Evolutionary conservation across 2,113 vertebrate genomes (phyloP).

Genomic region (Ptychochromis oligacanthus): DNA sequence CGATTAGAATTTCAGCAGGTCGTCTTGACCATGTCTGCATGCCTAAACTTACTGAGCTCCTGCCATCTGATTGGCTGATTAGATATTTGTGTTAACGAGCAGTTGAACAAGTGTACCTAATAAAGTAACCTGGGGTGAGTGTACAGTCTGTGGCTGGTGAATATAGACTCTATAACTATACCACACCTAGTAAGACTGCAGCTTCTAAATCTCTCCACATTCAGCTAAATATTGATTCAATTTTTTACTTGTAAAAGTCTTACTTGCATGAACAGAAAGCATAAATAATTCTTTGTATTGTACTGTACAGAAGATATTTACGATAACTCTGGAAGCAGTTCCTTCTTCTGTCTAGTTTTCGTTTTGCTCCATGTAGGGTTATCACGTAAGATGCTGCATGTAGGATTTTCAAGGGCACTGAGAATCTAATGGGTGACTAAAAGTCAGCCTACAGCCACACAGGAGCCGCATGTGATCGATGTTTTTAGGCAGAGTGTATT

Average conservation of each 20-base stretch:
- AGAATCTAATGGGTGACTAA: slow-evolving; percentile 34
- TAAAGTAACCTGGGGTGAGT: too few species aligned
- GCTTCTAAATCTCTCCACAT: not conserved
- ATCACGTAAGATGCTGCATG: not conserved
- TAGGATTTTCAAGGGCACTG: slow-evolving; percentile 11
- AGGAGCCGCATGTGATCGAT: slow-evolving; percentile 19
- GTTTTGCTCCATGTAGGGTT: slow-evolving; percentile 10
- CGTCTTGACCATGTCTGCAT: too few species aligned
- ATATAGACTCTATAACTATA: not conserved
- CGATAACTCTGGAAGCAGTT: slow-evolving; percentile 9
- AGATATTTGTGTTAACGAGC: not conserved
- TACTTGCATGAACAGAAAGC: not conserved
- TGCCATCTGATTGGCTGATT: not conserved
- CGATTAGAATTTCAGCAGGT: not conserved
- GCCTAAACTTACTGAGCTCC: too few species aligned
- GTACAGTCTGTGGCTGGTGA: not conserved
- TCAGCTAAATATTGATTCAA: not conserved
- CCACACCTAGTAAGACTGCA: not conserved
- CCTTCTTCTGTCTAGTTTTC: slow-evolving; percentile 11
- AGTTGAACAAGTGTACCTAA: not conserved
- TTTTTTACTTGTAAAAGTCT: not conserved
- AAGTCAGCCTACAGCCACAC: slow-evolving; percentile 47
- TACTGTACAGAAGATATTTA: not conserved
- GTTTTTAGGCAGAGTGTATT: slow-evolving; percentile 26
- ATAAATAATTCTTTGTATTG: not conserved